phyloP scores from a whole-genome alignment of 2,113 vertebrate genomes.

The Lanius collurio region DNA sequence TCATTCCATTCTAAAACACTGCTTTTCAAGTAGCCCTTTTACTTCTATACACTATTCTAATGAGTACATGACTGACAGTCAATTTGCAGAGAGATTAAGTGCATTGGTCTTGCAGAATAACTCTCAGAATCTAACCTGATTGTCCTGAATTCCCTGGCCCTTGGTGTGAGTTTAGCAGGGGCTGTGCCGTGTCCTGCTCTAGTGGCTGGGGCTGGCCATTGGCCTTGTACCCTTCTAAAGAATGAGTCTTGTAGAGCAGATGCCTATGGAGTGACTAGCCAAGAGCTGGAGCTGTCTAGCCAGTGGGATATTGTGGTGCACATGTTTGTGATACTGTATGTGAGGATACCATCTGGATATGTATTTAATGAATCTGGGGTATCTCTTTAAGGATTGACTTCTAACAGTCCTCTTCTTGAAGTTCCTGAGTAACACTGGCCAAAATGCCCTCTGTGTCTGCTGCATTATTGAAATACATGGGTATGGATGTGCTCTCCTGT shows the following conservation, averaged over 20 bases:
- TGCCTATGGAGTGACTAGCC: not conserved
- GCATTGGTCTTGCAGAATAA: not conserved
- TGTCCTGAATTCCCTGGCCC: not conserved
- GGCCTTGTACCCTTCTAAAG: rapidly evolving
- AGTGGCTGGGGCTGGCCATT: not conserved
- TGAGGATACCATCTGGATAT: not conserved
- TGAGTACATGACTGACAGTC: not conserved
- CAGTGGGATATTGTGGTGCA: not conserved
- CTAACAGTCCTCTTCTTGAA: not conserved
- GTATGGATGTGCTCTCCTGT: not conserved
- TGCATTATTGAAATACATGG: not conserved
- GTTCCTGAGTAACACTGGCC: not conserved
- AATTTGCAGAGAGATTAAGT: not conserved
- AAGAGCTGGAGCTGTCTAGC: not conserved
- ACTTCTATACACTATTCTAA: rapidly evolving
- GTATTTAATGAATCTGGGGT: not conserved
- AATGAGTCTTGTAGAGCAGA: not conserved
- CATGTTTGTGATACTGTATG: not conserved
- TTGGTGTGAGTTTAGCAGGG: not conserved
- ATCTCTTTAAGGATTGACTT: not conserved
- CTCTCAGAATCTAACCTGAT: not conserved
- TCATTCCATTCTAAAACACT: not conserved
- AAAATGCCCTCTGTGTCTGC: not conserved
- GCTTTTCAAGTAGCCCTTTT: not conserved
- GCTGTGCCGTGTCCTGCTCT: not conserved